A percentile compares a stretch with the other conserved stretches of the same genome.
Evolutionary conservation across 2,797 vertebrate species (phyloP).

Genomic region (Aulostomus chinensis): DNA sequence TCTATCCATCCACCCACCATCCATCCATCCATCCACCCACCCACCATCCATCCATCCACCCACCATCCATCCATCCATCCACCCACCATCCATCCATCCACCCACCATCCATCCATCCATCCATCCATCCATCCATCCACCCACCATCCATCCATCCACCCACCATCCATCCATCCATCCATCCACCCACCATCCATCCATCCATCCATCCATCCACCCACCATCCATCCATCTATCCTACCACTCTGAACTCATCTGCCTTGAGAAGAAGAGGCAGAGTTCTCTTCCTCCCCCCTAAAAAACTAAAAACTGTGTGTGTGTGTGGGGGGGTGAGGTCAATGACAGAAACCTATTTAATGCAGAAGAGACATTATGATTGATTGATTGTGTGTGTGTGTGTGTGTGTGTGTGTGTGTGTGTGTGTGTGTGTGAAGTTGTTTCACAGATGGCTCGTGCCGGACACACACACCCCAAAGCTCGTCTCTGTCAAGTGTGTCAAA

Average conservation of each 20-base stretch:
- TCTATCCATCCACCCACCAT: no score
- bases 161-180: slow-evolving; percentile 10
- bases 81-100: no score
- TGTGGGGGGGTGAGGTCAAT: slow-evolving; percentile 22
- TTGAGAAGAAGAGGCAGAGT: slow-evolving; percentile 20
- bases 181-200: neutral
- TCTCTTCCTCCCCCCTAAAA: no score
- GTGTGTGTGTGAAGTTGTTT: slow-evolving; percentile 13
- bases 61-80: no score
- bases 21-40: no score
- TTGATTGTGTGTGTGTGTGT: slow-evolving; percentile 5
- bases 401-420: neutral
- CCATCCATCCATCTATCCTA: no score
- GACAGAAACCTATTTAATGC: slow-evolving; percentile 40
- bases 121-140: no score
- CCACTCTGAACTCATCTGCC: slow-evolving; percentile 39
- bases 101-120: no score
- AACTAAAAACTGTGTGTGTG: no score
- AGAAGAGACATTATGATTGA: slow-evolving; percentile 19
- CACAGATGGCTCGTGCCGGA: slow-evolving; percentile 77
- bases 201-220: neutral
- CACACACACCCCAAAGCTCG: slow-evolving; percentile 57
- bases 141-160: no score
- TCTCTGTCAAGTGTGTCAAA: slow-evolving; percentile 78
- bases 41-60: no score